phyloP scores from a whole-genome alignment of 2,113 vertebrate genomes.

The Eolophus roseicapilla region DNA sequence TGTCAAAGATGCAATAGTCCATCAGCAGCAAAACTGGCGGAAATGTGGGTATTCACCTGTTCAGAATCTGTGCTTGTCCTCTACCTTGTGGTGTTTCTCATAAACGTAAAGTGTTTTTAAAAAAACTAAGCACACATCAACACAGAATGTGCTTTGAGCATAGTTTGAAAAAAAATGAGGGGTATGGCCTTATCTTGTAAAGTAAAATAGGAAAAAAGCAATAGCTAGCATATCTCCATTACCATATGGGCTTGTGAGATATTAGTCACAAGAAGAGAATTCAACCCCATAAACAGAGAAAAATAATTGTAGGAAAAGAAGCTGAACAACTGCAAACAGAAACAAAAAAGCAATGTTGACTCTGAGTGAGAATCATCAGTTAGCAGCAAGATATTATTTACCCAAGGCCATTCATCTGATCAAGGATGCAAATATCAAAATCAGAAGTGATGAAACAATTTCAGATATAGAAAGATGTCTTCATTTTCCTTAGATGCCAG shows the following conservation, averaged over 20 bases:
- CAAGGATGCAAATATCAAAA: background rate
- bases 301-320: conserved; percentile 3
- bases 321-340: background rate
- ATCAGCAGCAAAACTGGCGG: background rate
- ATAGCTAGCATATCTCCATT: background rate
- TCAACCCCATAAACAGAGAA: background rate
- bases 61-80: background rate
- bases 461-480: background rate
- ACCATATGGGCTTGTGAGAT: background rate
- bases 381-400: background rate
- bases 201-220: background rate
- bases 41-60: background rate
- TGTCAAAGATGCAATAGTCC: background rate
- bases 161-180: background rate
- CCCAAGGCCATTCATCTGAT: background rate
- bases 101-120: background rate
- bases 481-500: background rate
- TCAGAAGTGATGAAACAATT: background rate
- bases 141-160: background rate
- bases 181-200: background rate
- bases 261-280: background rate
- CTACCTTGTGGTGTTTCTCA: background rate
- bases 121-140: background rate
- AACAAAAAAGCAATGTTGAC: background rate
- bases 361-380: background rate